These are phyloP conservation scores for Philopedon plagiatum DNA, from an alignment of 2,888 invertebrate genomes.

Conservation along the genomic window DNA sequence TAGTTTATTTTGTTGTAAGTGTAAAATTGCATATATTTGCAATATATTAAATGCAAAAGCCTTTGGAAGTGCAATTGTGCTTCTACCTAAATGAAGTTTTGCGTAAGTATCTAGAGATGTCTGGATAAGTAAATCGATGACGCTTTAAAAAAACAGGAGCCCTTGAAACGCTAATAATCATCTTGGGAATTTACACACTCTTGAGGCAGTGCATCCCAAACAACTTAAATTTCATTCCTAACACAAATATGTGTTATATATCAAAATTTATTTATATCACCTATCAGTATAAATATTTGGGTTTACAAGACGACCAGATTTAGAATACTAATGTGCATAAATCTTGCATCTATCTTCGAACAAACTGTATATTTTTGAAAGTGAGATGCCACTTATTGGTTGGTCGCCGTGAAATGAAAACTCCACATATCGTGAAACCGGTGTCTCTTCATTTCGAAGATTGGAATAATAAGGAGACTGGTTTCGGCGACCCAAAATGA, in stretches of 20 bases:
- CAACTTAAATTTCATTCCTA: no score
- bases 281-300: not conserved
- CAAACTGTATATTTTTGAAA: not conserved
- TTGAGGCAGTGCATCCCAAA: no score
- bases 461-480: conserved; percentile 26
- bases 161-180: no score
- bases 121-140: no score
- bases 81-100: no score
- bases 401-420: conserved; percentile 22
- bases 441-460: conserved; percentile 33
- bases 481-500: conserved; percentile 34
- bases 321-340: not conserved
- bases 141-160: no score
- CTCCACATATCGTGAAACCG: conserved; percentile 33
- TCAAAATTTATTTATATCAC: no score
- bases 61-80: no score
- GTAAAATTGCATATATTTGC: not conserved
- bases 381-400: conserved; percentile 26
- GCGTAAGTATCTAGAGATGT: no score
- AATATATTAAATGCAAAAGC: no score
- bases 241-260: no score
- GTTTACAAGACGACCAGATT: not conserved
- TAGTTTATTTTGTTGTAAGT: not conserved
- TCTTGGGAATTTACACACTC: no score
- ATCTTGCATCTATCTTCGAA: not conserved